Evolutionary conservation across 1,140 invertebrate genomes (phyloP), one percentile per base, ranked within the genome.

Genomic region (Drosophila athabasca): DNA sequence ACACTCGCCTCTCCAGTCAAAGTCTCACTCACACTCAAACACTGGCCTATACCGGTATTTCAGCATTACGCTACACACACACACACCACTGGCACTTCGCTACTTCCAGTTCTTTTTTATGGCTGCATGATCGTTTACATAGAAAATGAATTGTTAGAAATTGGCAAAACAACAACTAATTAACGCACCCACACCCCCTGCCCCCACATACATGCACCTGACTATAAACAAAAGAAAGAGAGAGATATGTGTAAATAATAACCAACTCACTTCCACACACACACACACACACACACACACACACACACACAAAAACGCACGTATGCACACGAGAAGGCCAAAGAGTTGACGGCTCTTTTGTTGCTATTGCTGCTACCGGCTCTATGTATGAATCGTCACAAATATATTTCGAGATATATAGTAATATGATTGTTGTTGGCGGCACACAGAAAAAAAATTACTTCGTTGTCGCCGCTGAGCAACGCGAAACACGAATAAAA

Each of bases 1-100:
- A 46, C 15, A 15, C 17, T 31, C 17, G 35, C 6, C 35, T 13
- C 35, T 5, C 35, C 11, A 39, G 35, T 39, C 35, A 39, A 39
- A 39, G 35, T 24, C 35, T 45, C 71, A 53, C 46, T 61, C 45
- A 74, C 11, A 60, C 15, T 41, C 22, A 76, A 57, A 69, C 43
- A 43, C 45, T 55, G 76, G 57, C 69, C 58, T 60, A 78, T 76
- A 82, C 79, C 75, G 79, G 79, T 83, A 83, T 83, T 83, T 71
- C 79, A 62, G 68, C 70, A 69, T 74, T 77, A 70, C 6, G 41
- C 39, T 57, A 76, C 55, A 80, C 71, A 64, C 71, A 70, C 70
- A 69, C 62, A 43, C 60, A 48, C 35, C 59, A 55, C 48, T 39
- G 0, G 11, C 11, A 5, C 35, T 39, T 54, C 50, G 52, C 13